Evolutionary conservation across 1,140 invertebrate species (phyloP), one percentile per base, ranked within the genome.

Genomic region (Papilio glaucus): DNA sequence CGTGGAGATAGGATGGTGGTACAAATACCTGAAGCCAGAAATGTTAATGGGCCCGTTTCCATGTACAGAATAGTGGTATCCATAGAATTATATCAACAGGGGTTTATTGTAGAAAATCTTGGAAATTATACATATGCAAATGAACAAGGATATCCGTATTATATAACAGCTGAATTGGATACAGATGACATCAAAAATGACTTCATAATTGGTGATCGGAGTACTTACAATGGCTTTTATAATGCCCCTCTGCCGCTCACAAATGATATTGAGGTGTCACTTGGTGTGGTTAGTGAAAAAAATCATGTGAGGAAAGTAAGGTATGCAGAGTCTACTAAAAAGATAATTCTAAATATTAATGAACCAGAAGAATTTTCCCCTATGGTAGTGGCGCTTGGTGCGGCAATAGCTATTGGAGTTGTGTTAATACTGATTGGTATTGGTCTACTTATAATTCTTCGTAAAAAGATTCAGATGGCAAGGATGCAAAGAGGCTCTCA

Each of bases 191-290:
- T 93, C 73, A 94, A 93, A 73, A 82, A 92, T 82, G 92, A 94
- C 24, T 98, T 98, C 93, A 93, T 94, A 5, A 95, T 98, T 57
- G 97, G 98, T 12, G 96, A 98, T 93, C 95, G 95, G 21, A 93
- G 92, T 67, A 95, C 92, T 6, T 97, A 97, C 84, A 96, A 96
- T 74, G 95, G 95, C 0, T 98, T 95, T 85, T 96, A 95, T 71
- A 98, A 98, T 93, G 95, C 95, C 10, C 97, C 97, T 0, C 86
- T 98, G 21, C 92, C 95, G 49, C 84, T 94, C 42, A 93, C 94
- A 15, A 91, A 91, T 77, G 94, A 95, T 80, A 95, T 96, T 77
- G 95, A 96, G 75, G 94, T 98, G 6, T 95, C 96, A 57, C 83
- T 97, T 57, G 97, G 96, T 9, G 88, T 97, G 45, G 94, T 97